Base-by-base conservation (phyloP, 2,888 invertebrate genomes). In the Homarus gammarus region DNA sequence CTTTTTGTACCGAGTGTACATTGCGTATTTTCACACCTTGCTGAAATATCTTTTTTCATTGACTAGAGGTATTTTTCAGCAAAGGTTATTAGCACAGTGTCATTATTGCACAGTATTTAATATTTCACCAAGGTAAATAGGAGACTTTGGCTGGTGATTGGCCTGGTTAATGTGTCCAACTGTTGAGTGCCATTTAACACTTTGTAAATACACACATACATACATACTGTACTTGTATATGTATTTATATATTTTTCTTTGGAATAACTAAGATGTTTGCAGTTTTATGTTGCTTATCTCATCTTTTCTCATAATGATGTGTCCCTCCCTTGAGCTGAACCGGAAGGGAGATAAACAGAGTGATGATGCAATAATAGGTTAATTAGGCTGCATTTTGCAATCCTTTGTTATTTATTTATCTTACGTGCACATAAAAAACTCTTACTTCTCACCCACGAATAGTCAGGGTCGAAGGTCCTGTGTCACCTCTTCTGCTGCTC, bases 211-310 rank as follows among this genome's bases (percentile, higher is more conserved):
- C 6, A 64, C 27, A 56, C 22, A n/a, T n/a, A n/a, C n/a, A n/a
- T n/a, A n/a, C n/a, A n/a, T n/a, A n/a, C 22, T 56, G 22, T 56
- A 64, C 27, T 27, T 64, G 64, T 64, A 27, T 8, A 64, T 56
- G 64, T 64, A 64, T 22, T 64, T 64, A 64, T 64, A 64, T 64
- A 64, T 64, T 64, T 64, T n/a, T n/a, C n/a, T n/a, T 64, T 64
- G 27, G 64, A 64, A 27, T 64, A 64, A 27, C n/a, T 2, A 56
- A 44, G 22, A 22, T 18, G 56, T 56, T 56, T 18, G 56, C 64
- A 64, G 15, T 44, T 44, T 44, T 12, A 44, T 44, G 5, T 44
- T 44, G 44, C 44, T 64, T 22, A 64, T 64, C 22, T 56, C 22
- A 8, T 64, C 22, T n/a, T 64, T 64, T 64, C 64, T 27, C 12